Evolutionary conservation across 1,140 invertebrate species (phyloP).

Genomic region (Drosophila kurseongensis): DNA sequence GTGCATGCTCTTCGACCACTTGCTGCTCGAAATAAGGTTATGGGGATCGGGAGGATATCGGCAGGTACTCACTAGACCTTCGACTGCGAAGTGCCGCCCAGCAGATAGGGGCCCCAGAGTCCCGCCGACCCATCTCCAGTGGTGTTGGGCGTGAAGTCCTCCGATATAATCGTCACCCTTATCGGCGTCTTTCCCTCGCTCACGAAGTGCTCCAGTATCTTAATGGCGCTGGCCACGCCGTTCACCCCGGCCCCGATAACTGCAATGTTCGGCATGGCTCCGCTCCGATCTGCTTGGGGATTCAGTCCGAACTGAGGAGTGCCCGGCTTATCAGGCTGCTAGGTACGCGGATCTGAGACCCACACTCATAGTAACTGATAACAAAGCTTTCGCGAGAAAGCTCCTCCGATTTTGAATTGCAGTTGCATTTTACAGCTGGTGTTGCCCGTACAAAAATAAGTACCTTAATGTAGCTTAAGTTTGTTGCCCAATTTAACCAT

Average conservation of each 20-base stretch:
- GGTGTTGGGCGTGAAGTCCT: slow-evolving; percentile 89
- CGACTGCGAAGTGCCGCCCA: slow-evolving; percentile 86
- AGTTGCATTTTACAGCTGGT: background rate
- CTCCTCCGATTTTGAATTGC: background rate
- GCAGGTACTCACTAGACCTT: slow-evolving; percentile 86
- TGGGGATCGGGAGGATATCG: too few species aligned
- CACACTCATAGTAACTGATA: background rate
- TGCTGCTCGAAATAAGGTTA: slow-evolving; percentile 74
- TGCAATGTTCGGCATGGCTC: slow-evolving; percentile 66
- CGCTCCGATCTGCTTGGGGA: slow-evolving; percentile 16
- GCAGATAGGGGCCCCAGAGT: slow-evolving; percentile 89
- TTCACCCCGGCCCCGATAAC: slow-evolving; percentile 82
- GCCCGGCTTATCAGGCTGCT: slow-evolving; percentile 9
- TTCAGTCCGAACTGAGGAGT: slow-evolving; percentile 10
- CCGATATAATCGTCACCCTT: slow-evolving; percentile 88
- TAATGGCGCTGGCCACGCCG: slow-evolving; percentile 82
- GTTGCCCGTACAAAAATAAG: too few species aligned
- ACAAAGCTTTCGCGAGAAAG: slow-evolving; percentile 16
- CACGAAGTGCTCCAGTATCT: slow-evolving; percentile 72
- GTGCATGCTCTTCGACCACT: slow-evolving; percentile 88
- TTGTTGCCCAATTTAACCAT: too few species aligned
- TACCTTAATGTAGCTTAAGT: too few species aligned
- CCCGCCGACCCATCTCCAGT: slow-evolving; percentile 92
- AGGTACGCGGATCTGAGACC: background rate
- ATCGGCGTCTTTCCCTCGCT: slow-evolving; percentile 22